Base-by-base conservation (phyloP, 2,888 invertebrate genomes). In the Diaphora mendica region DNA sequence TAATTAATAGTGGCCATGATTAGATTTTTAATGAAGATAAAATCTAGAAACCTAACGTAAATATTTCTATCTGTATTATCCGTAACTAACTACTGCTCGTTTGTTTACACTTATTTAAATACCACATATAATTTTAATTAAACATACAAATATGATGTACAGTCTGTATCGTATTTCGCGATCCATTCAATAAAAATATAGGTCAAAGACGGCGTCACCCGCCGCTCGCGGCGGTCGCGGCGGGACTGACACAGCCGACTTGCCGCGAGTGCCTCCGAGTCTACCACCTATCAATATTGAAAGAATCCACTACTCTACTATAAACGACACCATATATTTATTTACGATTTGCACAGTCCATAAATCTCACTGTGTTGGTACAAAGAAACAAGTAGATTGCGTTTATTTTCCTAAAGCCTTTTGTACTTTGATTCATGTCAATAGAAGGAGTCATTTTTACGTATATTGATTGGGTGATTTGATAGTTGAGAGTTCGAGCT, bases 141-240 rank as follows among this genome's bases (percentile, higher is more conserved):
- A 55, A 68, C 15, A 13, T 59, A 15, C n/a, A 51, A 35, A 20
- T 69, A 3, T 67, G 20, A 67, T 67, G 44, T 67, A 48, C 48
- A 68, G 26, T n/a, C n/a, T 4, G 35, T n/a, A 23, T 68, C 68
- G 68, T 55, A 64, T 59, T 69, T 69, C 59, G 69, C 69, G 72
- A 51, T 68, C 30, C 55, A 20, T 65, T 44, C 20, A 33, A 55
- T 65, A 30, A 55, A 51, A 71, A 65, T 64, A 66, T 70, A 66
- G 70, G 62, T 70, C 59, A 66, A 65, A 3, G 20, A 8, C 17
- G 0, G 78, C 85, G 86, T 81, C 84, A 91, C 91, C 93, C 94
- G 93, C 93, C 93, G 93, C 92, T 88, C 92, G 91, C 94, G 94
- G 91, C 91, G 92, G 85, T 84, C 91, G 94, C 94, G 93, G 92